These are phyloP conservation scores for Callipepla californica DNA, from an alignment of 2,113 vertebrate species.

Conservation along the genomic window DNA sequence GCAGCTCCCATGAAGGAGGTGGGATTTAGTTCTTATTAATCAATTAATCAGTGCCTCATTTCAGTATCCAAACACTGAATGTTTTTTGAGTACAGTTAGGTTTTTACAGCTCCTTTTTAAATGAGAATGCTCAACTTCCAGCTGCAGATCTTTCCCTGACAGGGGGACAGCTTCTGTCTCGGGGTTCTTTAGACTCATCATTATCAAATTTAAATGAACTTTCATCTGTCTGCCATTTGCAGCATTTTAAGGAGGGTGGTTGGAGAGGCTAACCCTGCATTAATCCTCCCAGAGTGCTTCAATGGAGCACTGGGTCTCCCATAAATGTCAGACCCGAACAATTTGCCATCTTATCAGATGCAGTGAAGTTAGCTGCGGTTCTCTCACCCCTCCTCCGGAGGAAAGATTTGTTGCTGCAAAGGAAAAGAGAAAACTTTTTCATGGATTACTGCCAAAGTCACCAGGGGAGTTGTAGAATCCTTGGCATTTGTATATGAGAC, in stretches of 20 bases:
- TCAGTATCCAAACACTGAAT: background rate
- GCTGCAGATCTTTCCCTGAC: slow-evolving; percentile 23
- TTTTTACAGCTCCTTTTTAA: slow-evolving; percentile 22
- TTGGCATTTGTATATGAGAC: slow-evolving; percentile 72
- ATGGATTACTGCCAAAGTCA: slow-evolving; percentile 71
- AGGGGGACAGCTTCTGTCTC: slow-evolving; percentile 45
- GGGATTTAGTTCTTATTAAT: background rate
- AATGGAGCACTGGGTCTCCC: slow-evolving; percentile 13
- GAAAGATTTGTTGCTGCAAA: slow-evolving; percentile 64
- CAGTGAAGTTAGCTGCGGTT: slow-evolving; percentile 37
- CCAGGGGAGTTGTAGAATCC: slow-evolving; percentile 74
- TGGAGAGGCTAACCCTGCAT: slow-evolving; percentile 34
- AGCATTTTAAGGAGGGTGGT: slow-evolving; percentile 30
- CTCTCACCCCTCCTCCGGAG: slow-evolving; percentile 43
- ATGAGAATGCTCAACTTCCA: slow-evolving; percentile 8
- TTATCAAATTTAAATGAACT: slow-evolving; percentile 54
- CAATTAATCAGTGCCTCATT: background rate
- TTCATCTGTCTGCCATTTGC: slow-evolving; percentile 62
- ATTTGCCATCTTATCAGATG: slow-evolving; percentile 64
- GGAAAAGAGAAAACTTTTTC: slow-evolving; percentile 76
- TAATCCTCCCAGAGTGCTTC: slow-evolving; percentile 74
- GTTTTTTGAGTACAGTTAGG: background rate
- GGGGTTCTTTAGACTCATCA: background rate
- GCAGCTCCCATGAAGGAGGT: background rate
- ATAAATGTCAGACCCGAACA: slow-evolving; percentile 71